A percentile compares a stretch with the other conserved stretches of the same genome.
These are phyloP conservation scores for Camponotus vicinus DNA, from an alignment of 1,140 invertebrate genomes.

Conservation along the genomic window DNA sequence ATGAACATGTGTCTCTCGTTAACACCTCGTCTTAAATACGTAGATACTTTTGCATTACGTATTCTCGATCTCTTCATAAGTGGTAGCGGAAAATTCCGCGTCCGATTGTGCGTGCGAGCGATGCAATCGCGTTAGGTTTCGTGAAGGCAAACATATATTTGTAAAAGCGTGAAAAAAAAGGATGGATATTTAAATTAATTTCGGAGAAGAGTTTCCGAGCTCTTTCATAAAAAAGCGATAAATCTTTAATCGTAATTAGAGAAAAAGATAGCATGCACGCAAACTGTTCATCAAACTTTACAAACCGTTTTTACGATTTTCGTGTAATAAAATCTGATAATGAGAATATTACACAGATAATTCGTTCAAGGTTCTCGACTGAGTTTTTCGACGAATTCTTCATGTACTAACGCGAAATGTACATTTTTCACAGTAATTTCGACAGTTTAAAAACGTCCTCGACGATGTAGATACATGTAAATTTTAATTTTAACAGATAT, in stretches of 20 bases:
- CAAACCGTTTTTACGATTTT: background rate
- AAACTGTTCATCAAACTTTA: background rate
- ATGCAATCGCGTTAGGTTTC: background rate
- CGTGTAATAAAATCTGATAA: background rate
- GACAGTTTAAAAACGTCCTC: too few species aligned
- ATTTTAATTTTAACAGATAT: conserved; percentile 3
- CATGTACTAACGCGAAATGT: background rate
- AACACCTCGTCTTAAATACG: conserved; percentile 51
- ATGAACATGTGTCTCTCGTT: conserved; percentile 36
- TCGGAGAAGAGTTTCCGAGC: background rate
- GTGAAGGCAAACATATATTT: background rate
- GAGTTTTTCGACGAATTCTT: background rate
- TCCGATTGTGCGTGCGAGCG: background rate
- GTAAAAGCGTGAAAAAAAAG: background rate
- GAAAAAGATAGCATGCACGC: background rate
- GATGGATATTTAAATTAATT: background rate
- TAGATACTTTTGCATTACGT: conserved; percentile 49
- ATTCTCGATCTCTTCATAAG: conserved; percentile 68
- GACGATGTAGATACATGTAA: background rate
- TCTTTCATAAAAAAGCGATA: background rate
- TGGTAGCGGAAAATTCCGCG: conserved; percentile 66
- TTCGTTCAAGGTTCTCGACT: conserved; percentile 9
- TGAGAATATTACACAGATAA: conserved; percentile 36
- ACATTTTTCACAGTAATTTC: background rate
- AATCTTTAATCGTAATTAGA: background rate